phyloP scores from a whole-genome alignment of 2,888 invertebrate genomes.

The Hermaeophaga mercurialis region DNA sequence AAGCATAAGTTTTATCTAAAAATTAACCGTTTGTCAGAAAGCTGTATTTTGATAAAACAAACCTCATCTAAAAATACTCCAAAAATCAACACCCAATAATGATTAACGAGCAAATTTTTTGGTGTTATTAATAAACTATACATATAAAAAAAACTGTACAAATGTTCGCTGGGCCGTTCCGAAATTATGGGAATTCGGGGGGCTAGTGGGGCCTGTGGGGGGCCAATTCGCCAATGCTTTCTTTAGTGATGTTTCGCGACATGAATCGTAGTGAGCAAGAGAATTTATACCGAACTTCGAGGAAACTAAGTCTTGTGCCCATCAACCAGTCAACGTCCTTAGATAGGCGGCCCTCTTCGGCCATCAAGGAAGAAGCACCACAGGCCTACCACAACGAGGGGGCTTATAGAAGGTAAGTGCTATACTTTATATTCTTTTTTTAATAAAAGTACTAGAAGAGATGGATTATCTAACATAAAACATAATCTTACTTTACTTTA shows the following conservation, averaged over 20 bases:
- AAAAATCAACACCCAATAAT: too few relatives aligned
- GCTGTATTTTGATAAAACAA: too few relatives aligned
- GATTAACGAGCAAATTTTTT: too few relatives aligned
- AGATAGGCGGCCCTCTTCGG: conserved; percentile 31
- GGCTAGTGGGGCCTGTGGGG: conserved; percentile 38
- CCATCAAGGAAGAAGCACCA: conserved; percentile 19
- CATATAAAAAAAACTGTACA: neutral
- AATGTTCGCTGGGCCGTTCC: conserved; percentile 12
- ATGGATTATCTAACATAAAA: too few relatives aligned
- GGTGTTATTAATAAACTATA: too few relatives aligned
- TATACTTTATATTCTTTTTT: neutral
- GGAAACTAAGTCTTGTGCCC: conserved; percentile 61
- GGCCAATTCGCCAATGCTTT: conserved; percentile 55
- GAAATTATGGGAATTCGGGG: conserved; percentile 22
- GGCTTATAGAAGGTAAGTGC: conserved; percentile 26
- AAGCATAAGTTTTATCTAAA: too few relatives aligned
- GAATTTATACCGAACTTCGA: conserved; percentile 65
- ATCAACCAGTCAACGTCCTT: conserved; percentile 35
- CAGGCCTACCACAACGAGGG: conserved; percentile 22
- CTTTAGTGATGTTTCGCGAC: conserved; percentile 58
- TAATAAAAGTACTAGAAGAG: too few relatives aligned
- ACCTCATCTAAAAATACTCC: too few relatives aligned
- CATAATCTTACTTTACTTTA: too few relatives aligned
- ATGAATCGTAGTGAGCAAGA: conserved; percentile 71
- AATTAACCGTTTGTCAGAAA: too few relatives aligned